Base-by-base conservation (phyloP, 1,140 invertebrate genomes). In the Stenopsyche tienmushanensis region DNA sequence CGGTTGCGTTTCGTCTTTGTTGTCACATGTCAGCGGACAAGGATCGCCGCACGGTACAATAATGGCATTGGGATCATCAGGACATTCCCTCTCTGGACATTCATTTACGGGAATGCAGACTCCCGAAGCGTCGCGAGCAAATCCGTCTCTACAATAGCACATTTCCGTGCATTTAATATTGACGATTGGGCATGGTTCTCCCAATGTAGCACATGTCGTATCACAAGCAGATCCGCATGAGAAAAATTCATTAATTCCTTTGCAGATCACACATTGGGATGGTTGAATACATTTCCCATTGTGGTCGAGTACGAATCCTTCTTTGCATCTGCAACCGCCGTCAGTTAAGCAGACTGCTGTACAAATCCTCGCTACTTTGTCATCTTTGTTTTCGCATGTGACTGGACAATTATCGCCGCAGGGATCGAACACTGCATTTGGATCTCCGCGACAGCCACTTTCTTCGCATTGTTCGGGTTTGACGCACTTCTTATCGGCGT, bases 21-120 rank as follows among this genome's bases (percentile, higher is more conserved):
- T 49, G 1, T 49, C 57, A 49, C 25, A 69, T 2, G 65, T 67
- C 18, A 29, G 26, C 21, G 65, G 65, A 41, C 65, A 67, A 18
- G 65, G 65, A 58, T 67, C 65, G 1, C 65, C 65, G 24, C 65
- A 67, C 7, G 54, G 52, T 9, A 44, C 20, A 5, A 49, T 15
- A 25, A 55, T 55, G 1, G 62, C 62, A 23, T 64, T 64, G 1
- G 39, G 39, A 53, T 64, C 58, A 17, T 20, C 44, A n/a, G 15
- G 15, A 23, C 62, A 64, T 55, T 55, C 26, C 17, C 17, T 55
- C 54, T 5, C 47, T 50, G 64, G 66, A 52, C 75, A 76, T 55
- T 73, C 25, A 1, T 60, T 41, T 15, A 72, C 67, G 0, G 80
- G 80, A 44, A 50, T 60, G 54, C 55, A 41, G 47, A 60, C 17